Evolutionary conservation across 2,888 invertebrate genomes (phyloP), one percentile per base, ranked within the genome.

Genomic region (Pemphredon lugubris): DNA sequence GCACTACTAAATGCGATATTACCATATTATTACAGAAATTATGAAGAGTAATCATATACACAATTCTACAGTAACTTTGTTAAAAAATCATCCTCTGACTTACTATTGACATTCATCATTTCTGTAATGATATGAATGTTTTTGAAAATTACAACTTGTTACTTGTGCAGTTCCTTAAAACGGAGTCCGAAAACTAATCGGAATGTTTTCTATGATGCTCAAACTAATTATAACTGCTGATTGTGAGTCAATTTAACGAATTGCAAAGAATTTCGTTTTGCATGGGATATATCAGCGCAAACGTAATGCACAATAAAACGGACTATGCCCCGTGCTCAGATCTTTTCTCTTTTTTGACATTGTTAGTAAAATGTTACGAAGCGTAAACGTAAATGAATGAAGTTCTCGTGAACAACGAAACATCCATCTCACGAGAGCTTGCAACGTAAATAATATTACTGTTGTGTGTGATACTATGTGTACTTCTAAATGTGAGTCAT

Each of bases 301-400:
- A 30, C 30, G 30, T 30, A 30, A 30, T 30, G n/a, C n/a, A n/a
- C n/a, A n/a, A n/a, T n/a, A n/a, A n/a, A n/a, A n/a, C n/a, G n/a
- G n/a, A n/a, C n/a, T n/a, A n/a, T n/a, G n/a, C n/a, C n/a, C n/a
- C n/a, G n/a, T n/a, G n/a, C n/a, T n/a, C n/a, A n/a, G n/a, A n/a
- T n/a, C n/a, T n/a, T n/a, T n/a, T n/a, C n/a, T n/a, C n/a, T n/a
- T n/a, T n/a, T n/a, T n/a, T n/a, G n/a, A n/a, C 2, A 30, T 20
- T 45, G 45, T 47, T 53, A 7, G 34, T 40, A 26, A 26, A 18
- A 42, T 14, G 1, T 5, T 18, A 42, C 6, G 13, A 58, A 39
- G 50, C 23, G 16, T 57, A 23, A 64, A 68, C n/a, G 18, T 34
- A 68, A 39, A 16, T 51, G 39, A 63, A 44, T 44, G 0, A 32